phyloP scores from a whole-genome alignment of 2,797 vertebrate genomes.

The Protonibea diacanthus region DNA sequence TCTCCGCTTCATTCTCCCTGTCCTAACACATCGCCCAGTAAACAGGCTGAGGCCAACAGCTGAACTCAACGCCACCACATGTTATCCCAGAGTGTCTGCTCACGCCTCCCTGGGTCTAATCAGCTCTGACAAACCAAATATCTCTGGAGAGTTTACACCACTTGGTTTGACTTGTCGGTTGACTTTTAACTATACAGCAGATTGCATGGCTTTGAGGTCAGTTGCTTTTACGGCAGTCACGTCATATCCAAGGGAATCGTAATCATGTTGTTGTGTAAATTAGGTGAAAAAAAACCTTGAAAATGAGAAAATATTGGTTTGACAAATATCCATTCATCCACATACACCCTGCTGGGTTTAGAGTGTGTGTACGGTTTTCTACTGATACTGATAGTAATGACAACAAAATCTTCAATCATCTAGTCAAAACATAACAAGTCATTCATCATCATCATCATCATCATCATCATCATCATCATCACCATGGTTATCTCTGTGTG shows the following conservation, averaged over 20 bases:
- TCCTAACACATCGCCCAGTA: slow-evolving; percentile 68
- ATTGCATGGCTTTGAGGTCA: slow-evolving; percentile 68
- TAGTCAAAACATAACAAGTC: slow-evolving; percentile 22
- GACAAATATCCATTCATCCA: not conserved
- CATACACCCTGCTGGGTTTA: not conserved
- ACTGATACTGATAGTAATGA: not conserved
- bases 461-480: slow-evolving; percentile 47
- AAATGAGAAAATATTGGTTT: not conserved
- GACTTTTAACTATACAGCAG: slow-evolving; percentile 72
- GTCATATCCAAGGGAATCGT: slow-evolving; percentile 31
- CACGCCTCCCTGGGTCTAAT: slow-evolving; percentile 77
- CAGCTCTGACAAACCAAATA: slow-evolving; percentile 78
- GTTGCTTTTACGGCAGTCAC: slow-evolving; percentile 47
- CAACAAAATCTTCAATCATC: slow-evolving; percentile 26
- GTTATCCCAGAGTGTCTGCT: slow-evolving; percentile 73
- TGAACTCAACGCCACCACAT: slow-evolving; percentile 69
- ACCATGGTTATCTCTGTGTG: slow-evolving; percentile 65
- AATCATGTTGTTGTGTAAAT: not conserved
- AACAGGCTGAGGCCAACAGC: slow-evolving; percentile 67
- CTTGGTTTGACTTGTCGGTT: slow-evolving; percentile 72
- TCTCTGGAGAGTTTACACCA: slow-evolving; percentile 76
- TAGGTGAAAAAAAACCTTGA: not conserved
- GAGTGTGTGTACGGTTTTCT: not conserved
- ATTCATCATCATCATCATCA: slow-evolving; percentile 46
- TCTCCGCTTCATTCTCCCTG: slow-evolving; percentile 68